Evolutionary conservation across 1,140 invertebrate genomes (phyloP).

Genomic region (Hylaeus volcanicus): DNA sequence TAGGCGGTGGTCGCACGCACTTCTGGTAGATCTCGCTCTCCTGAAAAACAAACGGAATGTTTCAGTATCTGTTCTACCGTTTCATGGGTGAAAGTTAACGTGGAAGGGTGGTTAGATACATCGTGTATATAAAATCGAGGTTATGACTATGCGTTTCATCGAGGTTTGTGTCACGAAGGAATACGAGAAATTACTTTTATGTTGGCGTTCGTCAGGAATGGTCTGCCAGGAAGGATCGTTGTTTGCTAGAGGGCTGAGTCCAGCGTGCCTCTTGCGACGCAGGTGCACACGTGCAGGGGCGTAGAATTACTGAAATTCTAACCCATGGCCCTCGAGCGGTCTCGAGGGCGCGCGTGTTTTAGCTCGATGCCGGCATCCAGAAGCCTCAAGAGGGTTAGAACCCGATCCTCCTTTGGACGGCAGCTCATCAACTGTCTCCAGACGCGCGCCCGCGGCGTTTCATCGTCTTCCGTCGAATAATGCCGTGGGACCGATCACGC

Average conservation of each 20-base stretch:
- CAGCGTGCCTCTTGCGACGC: neutral
- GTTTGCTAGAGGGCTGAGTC: neutral
- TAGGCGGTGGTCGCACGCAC: constrained; percentile 86
- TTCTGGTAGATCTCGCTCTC: constrained; percentile 86
- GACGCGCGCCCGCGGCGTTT: neutral
- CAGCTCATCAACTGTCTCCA: neutral
- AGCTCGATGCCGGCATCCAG: constrained; percentile 27
- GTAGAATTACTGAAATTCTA: constrained; percentile 45
- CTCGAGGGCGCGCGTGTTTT: constrained; percentile 2
- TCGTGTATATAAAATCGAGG: too few relatives aligned
- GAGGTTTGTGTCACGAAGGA: too few relatives aligned
- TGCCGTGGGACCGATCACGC: too few relatives aligned
- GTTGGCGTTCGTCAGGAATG: too few relatives aligned
- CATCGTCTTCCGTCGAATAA: too few relatives aligned
- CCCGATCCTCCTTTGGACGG: neutral
- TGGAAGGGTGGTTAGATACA: too few relatives aligned
- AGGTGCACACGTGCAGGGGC: neutral
- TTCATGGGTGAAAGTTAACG: too few relatives aligned
- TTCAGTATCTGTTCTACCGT: too few relatives aligned
- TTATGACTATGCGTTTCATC: too few relatives aligned
- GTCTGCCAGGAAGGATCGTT: neutral
- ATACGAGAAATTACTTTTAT: too few relatives aligned
- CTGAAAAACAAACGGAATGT: constrained; percentile 73
- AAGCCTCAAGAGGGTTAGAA: constrained; percentile 34
- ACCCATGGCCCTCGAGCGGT: constrained; percentile 16